These are phyloP conservation scores for Yponomeuta evonymella DNA, from an alignment of 2,888 invertebrate genomes.

Conservation along the genomic window DNA sequence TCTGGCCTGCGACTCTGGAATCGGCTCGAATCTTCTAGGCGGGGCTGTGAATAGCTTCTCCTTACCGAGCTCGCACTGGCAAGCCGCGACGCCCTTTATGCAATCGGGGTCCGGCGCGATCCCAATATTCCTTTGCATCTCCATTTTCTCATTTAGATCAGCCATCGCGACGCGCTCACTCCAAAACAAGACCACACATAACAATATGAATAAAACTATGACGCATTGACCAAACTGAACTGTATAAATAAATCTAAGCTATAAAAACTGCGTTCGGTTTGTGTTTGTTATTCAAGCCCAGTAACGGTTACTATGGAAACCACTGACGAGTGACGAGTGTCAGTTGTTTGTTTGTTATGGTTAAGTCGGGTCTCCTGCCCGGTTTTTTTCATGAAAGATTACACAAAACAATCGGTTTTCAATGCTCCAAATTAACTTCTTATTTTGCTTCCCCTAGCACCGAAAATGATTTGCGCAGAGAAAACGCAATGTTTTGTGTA, in stretches of 20 bases:
- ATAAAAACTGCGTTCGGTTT: background rate
- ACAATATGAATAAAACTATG: conserved; percentile 6
- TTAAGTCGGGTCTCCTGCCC: too few species aligned
- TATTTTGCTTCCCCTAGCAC: too few species aligned
- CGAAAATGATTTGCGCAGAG: too few species aligned
- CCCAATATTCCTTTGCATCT: conserved; percentile 32
- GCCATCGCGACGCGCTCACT: background rate
- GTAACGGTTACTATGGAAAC: conserved; percentile 8
- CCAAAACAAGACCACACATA: background rate
- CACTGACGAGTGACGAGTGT: background rate
- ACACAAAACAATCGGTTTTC: too few species aligned
- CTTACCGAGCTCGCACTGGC: conserved; percentile 65
- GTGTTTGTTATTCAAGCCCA: conserved; percentile 7
- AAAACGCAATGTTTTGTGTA: too few species aligned
- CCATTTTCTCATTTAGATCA: background rate
- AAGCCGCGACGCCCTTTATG: conserved; percentile 42
- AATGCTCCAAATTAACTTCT: too few species aligned
- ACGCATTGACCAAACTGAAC: conserved; percentile 11
- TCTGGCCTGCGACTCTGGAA: conserved; percentile 44
- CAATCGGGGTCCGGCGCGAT: conserved; percentile 44
- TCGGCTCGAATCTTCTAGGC: conserved; percentile 42
- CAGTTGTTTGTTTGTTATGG: background rate
- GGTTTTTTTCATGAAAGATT: too few species aligned
- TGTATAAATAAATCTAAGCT: background rate
- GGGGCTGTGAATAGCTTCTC: conserved; percentile 66